These are phyloP conservation scores for Drosophila watanabei DNA, from an alignment of 1,140 invertebrate genomes.

Conservation along the genomic window DNA sequence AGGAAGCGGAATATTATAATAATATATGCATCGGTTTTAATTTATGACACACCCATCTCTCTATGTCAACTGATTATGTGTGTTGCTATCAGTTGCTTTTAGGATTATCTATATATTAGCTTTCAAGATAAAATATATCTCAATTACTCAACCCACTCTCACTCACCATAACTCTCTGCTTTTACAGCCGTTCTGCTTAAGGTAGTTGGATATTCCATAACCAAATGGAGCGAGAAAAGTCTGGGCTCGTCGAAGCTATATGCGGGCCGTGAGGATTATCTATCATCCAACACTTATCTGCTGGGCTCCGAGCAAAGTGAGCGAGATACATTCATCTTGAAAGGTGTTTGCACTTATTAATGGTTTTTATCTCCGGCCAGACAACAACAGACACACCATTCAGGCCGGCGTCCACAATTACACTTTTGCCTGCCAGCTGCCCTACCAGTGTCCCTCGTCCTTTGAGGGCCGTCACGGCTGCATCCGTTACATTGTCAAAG, in stretches of 20 bases:
- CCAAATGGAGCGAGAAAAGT: slow-evolving; percentile 72
- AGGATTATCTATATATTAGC: slow-evolving; percentile 5
- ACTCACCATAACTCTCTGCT: neutral
- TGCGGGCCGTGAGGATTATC: slow-evolving; percentile 75
- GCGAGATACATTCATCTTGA: slow-evolving; percentile 9
- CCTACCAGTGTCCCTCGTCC: slow-evolving; percentile 88
- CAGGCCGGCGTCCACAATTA: slow-evolving; percentile 87
- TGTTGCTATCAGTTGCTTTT: neutral
- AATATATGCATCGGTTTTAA: neutral
- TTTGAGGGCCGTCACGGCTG: slow-evolving; percentile 91
- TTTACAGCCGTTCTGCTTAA: slow-evolving; percentile 64
- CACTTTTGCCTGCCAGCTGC: slow-evolving; percentile 87
- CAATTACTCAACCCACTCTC: slow-evolving; percentile 1
- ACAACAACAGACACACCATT: slow-evolving; percentile 84
- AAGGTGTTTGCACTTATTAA: slow-evolving; percentile 9
- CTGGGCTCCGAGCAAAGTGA: slow-evolving; percentile 77
- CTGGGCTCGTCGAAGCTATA: slow-evolving; percentile 51
- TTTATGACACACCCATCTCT: neutral
- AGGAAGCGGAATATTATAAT: neutral
- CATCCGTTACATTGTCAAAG: slow-evolving; percentile 90
- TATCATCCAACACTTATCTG: slow-evolving; percentile 72
- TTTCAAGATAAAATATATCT: neutral
- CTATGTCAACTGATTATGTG: neutral
- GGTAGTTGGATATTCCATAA: slow-evolving; percentile 71
- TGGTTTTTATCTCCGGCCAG: slow-evolving; percentile 67